These are phyloP conservation scores for Lepidochrysops patricia DNA, from an alignment of 2,888 invertebrate species.

Conservation along the genomic window DNA sequence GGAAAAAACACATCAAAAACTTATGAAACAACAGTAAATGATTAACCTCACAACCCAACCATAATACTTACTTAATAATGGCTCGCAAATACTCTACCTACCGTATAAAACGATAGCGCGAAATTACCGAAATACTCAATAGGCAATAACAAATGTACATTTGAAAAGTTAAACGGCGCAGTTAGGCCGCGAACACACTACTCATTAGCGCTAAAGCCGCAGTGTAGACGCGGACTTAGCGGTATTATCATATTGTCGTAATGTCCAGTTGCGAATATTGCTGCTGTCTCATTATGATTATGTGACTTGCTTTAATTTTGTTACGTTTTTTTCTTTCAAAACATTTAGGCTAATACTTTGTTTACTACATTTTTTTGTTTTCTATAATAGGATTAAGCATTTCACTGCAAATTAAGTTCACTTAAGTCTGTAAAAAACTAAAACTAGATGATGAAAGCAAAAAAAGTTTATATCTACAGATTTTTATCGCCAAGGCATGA, in stretches of 20 bases:
- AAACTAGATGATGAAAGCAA: too few species aligned
- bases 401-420: too few species aligned
- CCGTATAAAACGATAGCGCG: not conserved
- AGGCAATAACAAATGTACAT: constrained; percentile 54
- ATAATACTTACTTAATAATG: not conserved
- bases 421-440: too few species aligned
- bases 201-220: constrained; percentile 60
- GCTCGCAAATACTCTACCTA: not conserved
- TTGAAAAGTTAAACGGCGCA: constrained; percentile 69
- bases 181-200: constrained; percentile 48
- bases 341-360: too few species aligned
- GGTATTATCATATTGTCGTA: constrained; percentile 70
- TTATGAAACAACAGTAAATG: not conserved
- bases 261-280: constrained; percentile 64
- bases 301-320: not conserved
- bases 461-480: too few species aligned
- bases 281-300: constrained; percentile 22
- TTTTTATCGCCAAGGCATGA: too few species aligned
- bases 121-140: constrained; percentile 39
- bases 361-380: too few species aligned
- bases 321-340: not conserved
- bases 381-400: too few species aligned
- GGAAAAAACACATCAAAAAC: too few species aligned
- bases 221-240: constrained; percentile 61
- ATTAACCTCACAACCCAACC: not conserved